Conservation (phyloP, 1,140 invertebrate genomes). For the Scaptomyza pallida region DNA sequence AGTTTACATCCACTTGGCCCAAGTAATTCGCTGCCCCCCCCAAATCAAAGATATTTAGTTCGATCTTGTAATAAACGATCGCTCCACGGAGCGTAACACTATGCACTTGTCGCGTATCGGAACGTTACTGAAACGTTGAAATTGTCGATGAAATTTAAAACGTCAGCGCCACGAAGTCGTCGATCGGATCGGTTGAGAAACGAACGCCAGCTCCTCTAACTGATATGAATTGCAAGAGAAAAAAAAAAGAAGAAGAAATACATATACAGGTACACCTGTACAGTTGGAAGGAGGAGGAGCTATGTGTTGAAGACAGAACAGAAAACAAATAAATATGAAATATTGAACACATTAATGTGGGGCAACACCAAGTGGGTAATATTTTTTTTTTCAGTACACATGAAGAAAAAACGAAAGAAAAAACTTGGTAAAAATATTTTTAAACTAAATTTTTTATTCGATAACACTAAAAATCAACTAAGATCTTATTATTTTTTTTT, state of each 20-base stretch:
- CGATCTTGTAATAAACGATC: constrained; percentile 20
- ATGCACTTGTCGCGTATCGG: constrained; percentile 82
- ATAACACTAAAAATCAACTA: background rate
- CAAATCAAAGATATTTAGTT: background rate
- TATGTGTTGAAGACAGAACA: constrained; percentile 26
- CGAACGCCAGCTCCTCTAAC: constrained; percentile 17
- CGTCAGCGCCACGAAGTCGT: constrained; percentile 63
- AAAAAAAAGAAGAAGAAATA: background rate
- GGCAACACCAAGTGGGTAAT: constrained; percentile 75
- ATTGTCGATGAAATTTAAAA: constrained; percentile 78
- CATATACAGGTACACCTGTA: constrained; percentile 24
- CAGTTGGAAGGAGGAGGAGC: constrained; percentile 48
- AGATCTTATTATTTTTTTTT: too few relatives aligned
- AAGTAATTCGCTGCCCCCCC: constrained; percentile 80
- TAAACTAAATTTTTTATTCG: too few relatives aligned
- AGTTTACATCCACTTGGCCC: constrained; percentile 84
- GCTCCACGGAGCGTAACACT: constrained; percentile 42
- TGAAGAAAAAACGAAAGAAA: background rate
- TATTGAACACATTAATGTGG: constrained; percentile 76
- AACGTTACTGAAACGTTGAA: constrained; percentile 80
- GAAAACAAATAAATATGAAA: constrained; percentile 77
- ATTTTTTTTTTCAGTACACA: constrained; percentile 32
- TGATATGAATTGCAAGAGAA: constrained; percentile 53
- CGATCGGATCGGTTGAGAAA: constrained; percentile 60
- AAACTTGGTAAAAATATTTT: too few relatives aligned